Conservation (phyloP, 2,888 invertebrate genomes). For the Fragum fragum region DNA sequence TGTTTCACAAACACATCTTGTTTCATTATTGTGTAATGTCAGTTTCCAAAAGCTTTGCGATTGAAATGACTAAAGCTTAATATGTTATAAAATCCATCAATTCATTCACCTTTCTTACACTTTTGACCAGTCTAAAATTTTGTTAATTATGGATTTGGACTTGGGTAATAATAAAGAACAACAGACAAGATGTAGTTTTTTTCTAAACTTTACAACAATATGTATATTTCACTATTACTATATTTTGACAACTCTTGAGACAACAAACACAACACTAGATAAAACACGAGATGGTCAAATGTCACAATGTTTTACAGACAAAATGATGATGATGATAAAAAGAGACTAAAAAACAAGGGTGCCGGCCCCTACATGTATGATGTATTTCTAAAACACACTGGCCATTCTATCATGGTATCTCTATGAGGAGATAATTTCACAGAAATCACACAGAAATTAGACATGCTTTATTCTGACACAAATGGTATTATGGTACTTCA, state of each 20-base stretch:
- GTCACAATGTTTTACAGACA: not conserved
- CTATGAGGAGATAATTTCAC: too few species aligned
- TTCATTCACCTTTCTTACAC: too few species aligned
- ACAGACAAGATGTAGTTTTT: conserved; percentile 24
- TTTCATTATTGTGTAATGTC: too few species aligned
- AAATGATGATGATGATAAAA: not conserved
- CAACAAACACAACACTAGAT: conserved; percentile 39
- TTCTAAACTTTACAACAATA: conserved; percentile 52
- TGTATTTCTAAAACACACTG: conserved; percentile 22
- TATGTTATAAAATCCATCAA: too few species aligned
- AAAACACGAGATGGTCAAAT: not conserved
- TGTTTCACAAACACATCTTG: too few species aligned
- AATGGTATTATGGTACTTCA: too few species aligned
- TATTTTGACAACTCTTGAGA: conserved; percentile 46
- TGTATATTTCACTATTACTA: conserved; percentile 65
- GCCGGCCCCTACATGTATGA: conserved; percentile 36
- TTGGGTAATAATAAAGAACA: conserved; percentile 23
- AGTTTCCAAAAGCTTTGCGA: too few species aligned
- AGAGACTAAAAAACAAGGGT: conserved; percentile 32
- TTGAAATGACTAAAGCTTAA: too few species aligned
- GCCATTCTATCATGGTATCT: not conserved
- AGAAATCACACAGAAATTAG: too few species aligned
- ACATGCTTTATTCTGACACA: too few species aligned
- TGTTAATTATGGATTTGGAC: too few species aligned
- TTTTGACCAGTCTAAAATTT: too few species aligned